phyloP scores from a whole-genome alignment of 2,797 vertebrate species.

The Lutjanus argentimaculatus region DNA sequence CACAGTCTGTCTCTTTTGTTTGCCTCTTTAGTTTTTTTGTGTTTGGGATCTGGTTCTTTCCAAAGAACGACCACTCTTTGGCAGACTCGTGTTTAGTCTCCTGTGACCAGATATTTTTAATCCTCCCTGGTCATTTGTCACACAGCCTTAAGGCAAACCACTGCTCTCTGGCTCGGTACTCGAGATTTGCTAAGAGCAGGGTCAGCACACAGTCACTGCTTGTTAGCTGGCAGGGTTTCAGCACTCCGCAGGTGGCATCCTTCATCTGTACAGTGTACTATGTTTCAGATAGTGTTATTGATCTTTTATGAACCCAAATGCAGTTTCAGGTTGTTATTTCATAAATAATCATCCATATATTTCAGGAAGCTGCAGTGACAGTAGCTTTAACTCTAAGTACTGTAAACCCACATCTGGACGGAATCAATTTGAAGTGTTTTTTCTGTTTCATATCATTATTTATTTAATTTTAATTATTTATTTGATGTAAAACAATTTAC shows the following conservation, averaged over 20 bases:
- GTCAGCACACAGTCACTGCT: not conserved
- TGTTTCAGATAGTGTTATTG: not conserved
- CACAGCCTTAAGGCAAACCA: not conserved
- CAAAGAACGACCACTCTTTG: not conserved
- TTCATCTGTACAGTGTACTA: not conserved
- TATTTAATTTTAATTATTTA: too few species aligned
- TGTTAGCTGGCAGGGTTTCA: not conserved
- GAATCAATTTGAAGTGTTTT: too few species aligned
- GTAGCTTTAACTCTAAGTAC: too few species aligned
- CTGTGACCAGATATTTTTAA: constrained; percentile 44
- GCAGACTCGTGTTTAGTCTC: constrained; percentile 43
- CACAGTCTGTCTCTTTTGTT: constrained; percentile 13
- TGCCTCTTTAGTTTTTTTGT: not conserved
- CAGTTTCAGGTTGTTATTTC: too few species aligned
- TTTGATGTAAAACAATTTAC: too few species aligned
- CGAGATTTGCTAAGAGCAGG: not conserved
- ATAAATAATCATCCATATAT: too few species aligned
- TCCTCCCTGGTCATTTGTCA: constrained; percentile 42
- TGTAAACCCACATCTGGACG: too few species aligned
- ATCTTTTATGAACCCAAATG: not conserved
- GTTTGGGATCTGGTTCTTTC: not conserved
- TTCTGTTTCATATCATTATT: too few species aligned
- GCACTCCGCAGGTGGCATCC: too few species aligned
- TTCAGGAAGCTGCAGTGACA: too few species aligned
- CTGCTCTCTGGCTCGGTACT: not conserved